Evolutionary conservation across 2,113 vertebrate species (phyloP), one percentile per base, ranked within the genome.

Genomic region (Albula glossodonta): DNA sequence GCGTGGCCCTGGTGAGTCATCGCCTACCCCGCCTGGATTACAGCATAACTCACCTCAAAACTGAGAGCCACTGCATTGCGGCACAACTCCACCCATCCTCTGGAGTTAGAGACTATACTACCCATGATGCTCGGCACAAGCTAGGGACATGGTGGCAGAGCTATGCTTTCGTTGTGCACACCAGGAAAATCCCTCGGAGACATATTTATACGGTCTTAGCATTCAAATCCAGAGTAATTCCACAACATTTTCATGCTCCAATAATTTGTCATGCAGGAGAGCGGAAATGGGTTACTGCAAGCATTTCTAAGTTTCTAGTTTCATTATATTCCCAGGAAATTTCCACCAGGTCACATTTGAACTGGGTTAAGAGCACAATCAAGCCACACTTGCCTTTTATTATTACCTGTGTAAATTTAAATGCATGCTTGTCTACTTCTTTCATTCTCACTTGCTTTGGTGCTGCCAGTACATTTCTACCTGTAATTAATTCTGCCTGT

Each of bases 1-100:
- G 98, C 1, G 97, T 99, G 10, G 97, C 98, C 63, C 94, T 99
- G 96, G 98, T 99, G 95, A 96, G 97, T 91, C 87, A 85, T 7
- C n/a, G 10, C 70, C 13, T 56, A 41, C 31, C 53, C 53, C 12
- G 2, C 7, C 53, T 6, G 6, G 53, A 56, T 56, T 12, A 56
- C 53, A 56, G 6, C 12, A 56, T 12, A 56, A 41, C 31, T 41
- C 31, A 41, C 31, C 31, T 41, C 31, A 41, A 41, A 41, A 41
- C 31, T 41, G 31, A 41, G 31, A 41, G 31, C 31, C 31, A 41
- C 31, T 41, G 31, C 31, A 41, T 41, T 41, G 31, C 31, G 31
- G 31, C 31, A 41, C 31, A 41, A 41, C 31, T 41, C 31, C 31
- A 1, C 31, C 31, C 31, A 41, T 41, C 31, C 60, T 66, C 60